Evolutionary conservation across 2,113 vertebrate genomes (phyloP), one percentile per base, ranked within the genome.

Genomic region (Xiphophorus maculatus): DNA sequence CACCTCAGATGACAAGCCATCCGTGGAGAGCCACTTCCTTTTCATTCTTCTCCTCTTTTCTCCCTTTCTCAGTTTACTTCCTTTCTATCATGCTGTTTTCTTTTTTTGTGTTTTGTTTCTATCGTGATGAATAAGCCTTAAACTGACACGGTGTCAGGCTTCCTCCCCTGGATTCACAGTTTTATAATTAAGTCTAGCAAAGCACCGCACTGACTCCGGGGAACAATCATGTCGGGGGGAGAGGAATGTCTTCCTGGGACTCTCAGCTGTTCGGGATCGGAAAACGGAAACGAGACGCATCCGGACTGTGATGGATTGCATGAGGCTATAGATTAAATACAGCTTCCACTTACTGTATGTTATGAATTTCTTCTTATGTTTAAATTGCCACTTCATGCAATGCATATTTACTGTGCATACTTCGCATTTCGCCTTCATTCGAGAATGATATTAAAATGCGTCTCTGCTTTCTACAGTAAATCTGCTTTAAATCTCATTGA

Each of bases 1-100:
- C 91, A 93, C 91, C 86, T 94, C 93, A 84, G 75, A 92, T 94
- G 93, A 93, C 93, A 94, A 93, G 92, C 83, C 84, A 88, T 82
- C 94, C 90, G 81, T 81, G 44, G 94, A 95, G 92, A 92, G 76
- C 70, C 77, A 76, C 81, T 83, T 91, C 69, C 80, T 65, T 81
- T 84, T 83, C 74, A 81, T 79, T 84, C 62, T 69, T 71, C 76
- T 80, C 60, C 51, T 80, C 66, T 67, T 79, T 88, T 70, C 77
- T 69, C 72, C 70, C 58, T 81, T 66, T 72, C 82, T 62, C 78
- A 28, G 19, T 63, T 79, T 64, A 73, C 73, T 80, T 79, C 37
- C 44, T 54, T 67, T 65, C 65, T 42, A 71, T 65, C 72, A 61
- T 3, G 0, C 17, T 11, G 35, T 37, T 37, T 37, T 37, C 10